Conservation (phyloP, 1,140 invertebrate species). For the Kradibia gibbosae region DNA sequence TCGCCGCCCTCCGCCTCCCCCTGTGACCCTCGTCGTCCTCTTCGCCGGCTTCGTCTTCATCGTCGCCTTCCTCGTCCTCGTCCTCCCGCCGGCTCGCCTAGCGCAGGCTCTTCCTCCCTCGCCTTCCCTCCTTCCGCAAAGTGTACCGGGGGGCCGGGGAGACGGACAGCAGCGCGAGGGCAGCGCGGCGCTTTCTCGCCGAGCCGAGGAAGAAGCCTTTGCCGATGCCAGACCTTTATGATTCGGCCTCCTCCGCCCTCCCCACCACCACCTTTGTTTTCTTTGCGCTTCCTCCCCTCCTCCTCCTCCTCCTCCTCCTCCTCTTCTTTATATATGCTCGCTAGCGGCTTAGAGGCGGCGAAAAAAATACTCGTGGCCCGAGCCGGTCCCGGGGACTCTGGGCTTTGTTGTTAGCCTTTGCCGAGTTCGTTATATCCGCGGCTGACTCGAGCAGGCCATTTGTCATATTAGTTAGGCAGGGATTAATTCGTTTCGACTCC, state of each 20-base stretch:
- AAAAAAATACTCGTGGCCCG: not conserved
- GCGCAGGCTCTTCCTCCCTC: too few species aligned
- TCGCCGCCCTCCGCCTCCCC: too few species aligned
- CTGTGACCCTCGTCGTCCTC: too few species aligned
- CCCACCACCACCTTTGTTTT: too few species aligned
- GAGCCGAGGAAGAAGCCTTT: not conserved
- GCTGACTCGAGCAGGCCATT: not conserved
- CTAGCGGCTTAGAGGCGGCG: constrained; percentile 4
- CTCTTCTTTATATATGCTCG: not conserved
- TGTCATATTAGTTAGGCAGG: constrained; percentile 12
- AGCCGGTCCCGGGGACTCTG: not conserved
- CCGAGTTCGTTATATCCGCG: not conserved
- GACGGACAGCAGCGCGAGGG: not conserved
- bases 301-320: too few species aligned
- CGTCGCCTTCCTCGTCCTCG: too few species aligned
- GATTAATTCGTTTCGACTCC: constrained; percentile 17
- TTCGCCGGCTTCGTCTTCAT: too few species aligned
- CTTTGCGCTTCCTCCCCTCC: too few species aligned
- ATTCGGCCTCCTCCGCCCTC: not conserved
- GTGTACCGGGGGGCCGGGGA: not conserved
- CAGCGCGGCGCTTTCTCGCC: not conserved
- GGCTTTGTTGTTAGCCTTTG: not conserved
- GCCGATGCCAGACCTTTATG: not conserved
- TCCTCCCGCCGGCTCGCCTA: too few species aligned
- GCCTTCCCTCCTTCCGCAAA: not conserved